Conservation (phyloP, 2,888 invertebrate species). For the Oligia latruncula region DNA sequence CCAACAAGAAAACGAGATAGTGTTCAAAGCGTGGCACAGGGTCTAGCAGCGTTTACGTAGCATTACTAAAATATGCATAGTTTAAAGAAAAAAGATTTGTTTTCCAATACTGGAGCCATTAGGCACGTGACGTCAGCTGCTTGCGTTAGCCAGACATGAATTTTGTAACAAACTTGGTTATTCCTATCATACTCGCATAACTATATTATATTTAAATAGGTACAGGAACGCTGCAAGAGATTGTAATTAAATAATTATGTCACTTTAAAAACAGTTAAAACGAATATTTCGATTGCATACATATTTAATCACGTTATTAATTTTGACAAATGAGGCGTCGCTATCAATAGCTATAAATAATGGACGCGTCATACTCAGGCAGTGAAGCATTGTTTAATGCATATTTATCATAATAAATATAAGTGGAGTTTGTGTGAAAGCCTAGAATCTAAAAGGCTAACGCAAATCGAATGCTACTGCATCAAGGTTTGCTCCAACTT, state of each 20-base stretch:
- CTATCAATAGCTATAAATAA: conserved; percentile 41
- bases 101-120: background rate
- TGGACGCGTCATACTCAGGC: conserved; percentile 31
- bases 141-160: background rate
- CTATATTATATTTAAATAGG: background rate
- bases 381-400: conserved; percentile 22
- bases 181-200: background rate
- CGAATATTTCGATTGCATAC: background rate
- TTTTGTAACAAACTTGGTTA: background rate
- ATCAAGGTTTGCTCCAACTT: background rate
- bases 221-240: background rate
- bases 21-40: background rate
- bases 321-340: conserved; percentile 38
- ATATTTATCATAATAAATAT: conserved; percentile 30
- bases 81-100: background rate
- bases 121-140: background rate
- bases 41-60: background rate
- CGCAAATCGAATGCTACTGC: background rate
- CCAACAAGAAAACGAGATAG: background rate
- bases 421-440: conserved; percentile 7
- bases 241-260: conserved; percentile 3
- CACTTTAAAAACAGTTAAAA: conserved; percentile 18
- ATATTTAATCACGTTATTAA: conserved; percentile 43
- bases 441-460: background rate
- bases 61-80: background rate